Conservation (phyloP, 2,888 invertebrate genomes). For the Aromia moschata region DNA sequence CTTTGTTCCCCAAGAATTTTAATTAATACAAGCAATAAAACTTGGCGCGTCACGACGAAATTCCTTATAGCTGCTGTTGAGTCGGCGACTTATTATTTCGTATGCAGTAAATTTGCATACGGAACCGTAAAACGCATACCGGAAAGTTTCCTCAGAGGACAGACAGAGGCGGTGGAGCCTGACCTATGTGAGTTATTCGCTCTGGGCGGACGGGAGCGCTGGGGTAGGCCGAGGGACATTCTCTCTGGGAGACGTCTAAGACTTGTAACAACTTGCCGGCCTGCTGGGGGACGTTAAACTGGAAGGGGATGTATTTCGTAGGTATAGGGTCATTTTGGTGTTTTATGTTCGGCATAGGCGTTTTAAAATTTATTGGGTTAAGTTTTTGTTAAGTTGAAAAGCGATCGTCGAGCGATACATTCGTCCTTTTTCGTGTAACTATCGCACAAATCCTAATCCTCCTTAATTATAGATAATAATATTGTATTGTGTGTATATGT, state of each 20-base stretch:
- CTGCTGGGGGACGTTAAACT: conserved; percentile 22
- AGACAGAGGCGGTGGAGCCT: conserved; percentile 19
- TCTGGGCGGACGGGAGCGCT: conserved; percentile 15
- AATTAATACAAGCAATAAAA: not conserved
- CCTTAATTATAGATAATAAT: no score
- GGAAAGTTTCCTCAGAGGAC: conserved; percentile 18
- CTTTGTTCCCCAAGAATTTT: conserved; percentile 5
- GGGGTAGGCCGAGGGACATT: conserved; percentile 12
- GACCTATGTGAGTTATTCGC: conserved; percentile 27
- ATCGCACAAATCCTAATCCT: no score
- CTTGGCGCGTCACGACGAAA: conserved; percentile 11
- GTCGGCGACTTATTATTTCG: conserved; percentile 22
- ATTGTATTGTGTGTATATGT: no score
- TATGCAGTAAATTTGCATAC: conserved; percentile 28
- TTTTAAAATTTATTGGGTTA: no score
- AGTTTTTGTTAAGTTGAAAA: no score
- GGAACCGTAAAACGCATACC: conserved; percentile 25
- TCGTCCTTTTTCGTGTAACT: no score
- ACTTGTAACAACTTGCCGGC: conserved; percentile 13
- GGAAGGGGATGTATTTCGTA: conserved; percentile 18
- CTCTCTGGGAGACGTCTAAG: conserved; percentile 20
- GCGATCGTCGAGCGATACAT: no score
- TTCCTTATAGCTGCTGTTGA: conserved; percentile 23
- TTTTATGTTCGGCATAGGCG: no score
- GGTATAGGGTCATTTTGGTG: conserved; percentile 14